phyloP scores from a whole-genome alignment of 2,888 invertebrate species.

The Drosophila nr. medialis region DNA sequence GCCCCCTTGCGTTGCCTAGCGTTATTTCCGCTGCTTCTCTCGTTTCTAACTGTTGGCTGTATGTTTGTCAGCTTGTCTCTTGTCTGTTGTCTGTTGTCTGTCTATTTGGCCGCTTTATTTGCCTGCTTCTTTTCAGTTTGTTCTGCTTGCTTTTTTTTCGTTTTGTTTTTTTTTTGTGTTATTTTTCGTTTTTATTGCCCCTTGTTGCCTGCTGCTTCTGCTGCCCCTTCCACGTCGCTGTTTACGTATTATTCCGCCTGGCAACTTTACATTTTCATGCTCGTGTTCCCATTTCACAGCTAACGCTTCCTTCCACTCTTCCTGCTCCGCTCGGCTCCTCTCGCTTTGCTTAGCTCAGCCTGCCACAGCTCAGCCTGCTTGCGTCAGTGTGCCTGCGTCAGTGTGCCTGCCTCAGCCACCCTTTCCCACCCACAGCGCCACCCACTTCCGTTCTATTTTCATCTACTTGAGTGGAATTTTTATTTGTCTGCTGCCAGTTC shows the following conservation, averaged over 20 bases:
- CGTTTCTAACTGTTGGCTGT: conserved; percentile 58
- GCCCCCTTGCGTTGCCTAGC: background rate
- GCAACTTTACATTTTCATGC: conserved; percentile 76
- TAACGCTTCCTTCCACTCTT: conserved; percentile 47
- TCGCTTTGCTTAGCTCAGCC: background rate
- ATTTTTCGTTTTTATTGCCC: conserved; percentile 16
- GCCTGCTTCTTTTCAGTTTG: conserved; percentile 47
- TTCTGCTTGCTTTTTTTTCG: conserved; percentile 20
- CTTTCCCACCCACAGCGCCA: conserved; percentile 23
- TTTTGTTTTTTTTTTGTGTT: conserved; percentile 1
- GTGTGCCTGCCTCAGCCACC: conserved; percentile 8
- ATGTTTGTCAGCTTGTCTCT: conserved; percentile 40
- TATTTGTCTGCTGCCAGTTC: conserved; percentile 66
- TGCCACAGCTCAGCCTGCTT: conserved; percentile 5
- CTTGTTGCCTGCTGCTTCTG: conserved; percentile 5
- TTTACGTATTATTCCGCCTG: conserved; percentile 50
- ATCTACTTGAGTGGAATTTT: conserved; percentile 78
- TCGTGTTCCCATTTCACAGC: conserved; percentile 64
- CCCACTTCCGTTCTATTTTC: conserved; percentile 75
- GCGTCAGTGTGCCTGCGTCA: background rate
- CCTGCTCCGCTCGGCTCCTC: conserved; percentile 1
- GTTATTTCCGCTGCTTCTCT: conserved; percentile 7
- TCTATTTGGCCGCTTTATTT: conserved; percentile 64
- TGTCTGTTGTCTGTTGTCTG: conserved; percentile 35
- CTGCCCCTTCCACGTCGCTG: background rate